Conservation (phyloP, 2,113 vertebrate species). For the human region DNA sequence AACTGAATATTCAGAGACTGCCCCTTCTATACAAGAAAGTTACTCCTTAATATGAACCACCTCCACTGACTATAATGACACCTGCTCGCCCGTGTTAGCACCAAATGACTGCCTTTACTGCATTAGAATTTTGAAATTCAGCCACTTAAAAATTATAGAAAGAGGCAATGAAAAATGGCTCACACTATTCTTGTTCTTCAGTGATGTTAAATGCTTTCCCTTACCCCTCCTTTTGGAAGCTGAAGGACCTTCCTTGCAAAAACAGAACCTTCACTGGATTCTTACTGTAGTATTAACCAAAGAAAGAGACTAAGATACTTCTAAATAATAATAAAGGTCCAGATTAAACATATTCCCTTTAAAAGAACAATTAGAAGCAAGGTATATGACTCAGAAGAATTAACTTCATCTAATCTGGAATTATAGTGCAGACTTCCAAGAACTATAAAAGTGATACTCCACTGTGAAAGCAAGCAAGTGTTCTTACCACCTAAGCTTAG, state of each 20-base stretch:
- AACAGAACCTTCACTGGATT: background rate
- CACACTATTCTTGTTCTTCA: background rate
- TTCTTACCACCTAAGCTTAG: background rate
- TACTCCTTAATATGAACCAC: background rate
- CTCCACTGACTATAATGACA: background rate
- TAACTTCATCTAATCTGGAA: conserved; percentile 1
- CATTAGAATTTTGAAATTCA: conserved; percentile 1
- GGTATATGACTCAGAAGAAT: background rate
- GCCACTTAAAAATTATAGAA: conserved; percentile 1
- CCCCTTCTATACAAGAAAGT: background rate
- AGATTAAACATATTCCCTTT: background rate
- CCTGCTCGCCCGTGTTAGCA: background rate
- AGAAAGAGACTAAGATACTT: background rate
- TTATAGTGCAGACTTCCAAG: background rate
- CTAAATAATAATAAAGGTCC: background rate
- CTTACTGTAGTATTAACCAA: background rate
- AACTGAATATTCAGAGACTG: background rate
- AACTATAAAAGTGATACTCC: background rate
- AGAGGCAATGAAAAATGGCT: background rate
- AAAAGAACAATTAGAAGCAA: background rate
- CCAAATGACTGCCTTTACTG: background rate
- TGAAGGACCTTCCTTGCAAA: background rate
- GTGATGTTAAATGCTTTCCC: background rate
- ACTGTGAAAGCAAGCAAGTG: conserved; percentile 27
- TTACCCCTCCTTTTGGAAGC: background rate